Base-by-base conservation (phyloP, 2,888 invertebrate species). In the Lacanobia oleracea region DNA sequence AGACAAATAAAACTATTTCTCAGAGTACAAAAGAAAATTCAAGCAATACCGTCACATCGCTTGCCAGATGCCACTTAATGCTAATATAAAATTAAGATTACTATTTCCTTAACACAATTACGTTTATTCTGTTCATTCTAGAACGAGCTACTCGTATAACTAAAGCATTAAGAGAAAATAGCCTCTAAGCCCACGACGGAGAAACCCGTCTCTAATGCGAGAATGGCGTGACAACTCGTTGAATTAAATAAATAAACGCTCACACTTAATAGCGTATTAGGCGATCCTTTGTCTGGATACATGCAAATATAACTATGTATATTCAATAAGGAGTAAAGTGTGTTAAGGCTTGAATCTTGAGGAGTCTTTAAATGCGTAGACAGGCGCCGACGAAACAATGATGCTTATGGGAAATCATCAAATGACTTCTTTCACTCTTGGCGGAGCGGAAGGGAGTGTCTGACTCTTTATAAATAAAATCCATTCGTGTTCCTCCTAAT, bases 171-270 rank as follows among this genome's bases (percentile, higher is more conserved):
- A 40, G 53, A 56, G 45, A 48, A 60, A 64, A 71, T 81, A 43
- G 65, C 23, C 27, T 51, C 16, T 67, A 45, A 62, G 40, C 50
- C 23, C 16, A 45, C 14, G 21, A n/a, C 43, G 18, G 14, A 77
- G 62, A 23, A 77, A 21, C 37, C 43, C 7, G 21, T 53, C 63
- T 61, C 21, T 66, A 79, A 79, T 78, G 66, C 27, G 10, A 27
- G 12, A 21, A 72, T 79, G 0, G 82, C 82, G 82, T 77, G 82
- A 60, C 66, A 54, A 43, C 27, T 27, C 54, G 8, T 50, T 54
- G 51, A 59, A 75, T 77, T 67, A 81, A 75, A 67, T 63, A 76
- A 76, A 65, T 79, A 75, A 75, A 77, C 59, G 67, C 50, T 75
- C 48, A 33, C 67, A 60, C 62, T 63, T 63, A 80, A 80, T 67